phyloP scores from a whole-genome alignment of 2,888 invertebrate species.

The Leptopterna dolabrata region DNA sequence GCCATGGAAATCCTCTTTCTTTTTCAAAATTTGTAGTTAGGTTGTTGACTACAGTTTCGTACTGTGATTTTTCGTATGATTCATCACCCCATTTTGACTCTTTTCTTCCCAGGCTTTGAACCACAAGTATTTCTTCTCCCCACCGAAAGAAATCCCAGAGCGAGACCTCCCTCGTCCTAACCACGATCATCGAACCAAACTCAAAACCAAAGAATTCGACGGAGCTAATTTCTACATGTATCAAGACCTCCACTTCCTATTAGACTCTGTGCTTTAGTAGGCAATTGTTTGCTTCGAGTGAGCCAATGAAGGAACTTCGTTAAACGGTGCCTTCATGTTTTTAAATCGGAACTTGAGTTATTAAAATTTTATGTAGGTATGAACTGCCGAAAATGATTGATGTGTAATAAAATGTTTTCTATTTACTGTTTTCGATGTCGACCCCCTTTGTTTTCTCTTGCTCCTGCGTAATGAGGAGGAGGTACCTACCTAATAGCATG shows the following conservation, averaged over 20 bases:
- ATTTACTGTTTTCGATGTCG: too few species aligned
- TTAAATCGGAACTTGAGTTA: neutral
- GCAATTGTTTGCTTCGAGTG: neutral
- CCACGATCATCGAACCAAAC: slow-evolving; percentile 61
- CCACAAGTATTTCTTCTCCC: slow-evolving; percentile 78
- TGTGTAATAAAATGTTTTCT: too few species aligned
- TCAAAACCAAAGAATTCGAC: slow-evolving; percentile 52
- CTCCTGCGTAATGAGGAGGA: too few species aligned
- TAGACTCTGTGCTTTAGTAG: slow-evolving; percentile 17
- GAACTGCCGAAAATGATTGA: too few species aligned
- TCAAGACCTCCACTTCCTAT: slow-evolving; percentile 10
- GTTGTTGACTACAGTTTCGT: too few species aligned
- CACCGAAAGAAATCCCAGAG: slow-evolving; percentile 75
- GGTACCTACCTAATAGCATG: too few species aligned
- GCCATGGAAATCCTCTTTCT: too few species aligned
- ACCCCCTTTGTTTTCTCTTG: too few species aligned
- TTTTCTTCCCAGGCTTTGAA: slow-evolving; percentile 73
- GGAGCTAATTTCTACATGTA: neutral
- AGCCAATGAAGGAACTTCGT: neutral
- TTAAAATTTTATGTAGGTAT: neutral
- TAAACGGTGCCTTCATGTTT: neutral
- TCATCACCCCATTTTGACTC: neutral
- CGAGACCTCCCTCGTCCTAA: slow-evolving; percentile 78
- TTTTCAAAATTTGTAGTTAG: too few species aligned
- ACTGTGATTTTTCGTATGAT: too few species aligned